Conservation (phyloP, 2,888 invertebrate species). For the Cynaeus angustus region DNA sequence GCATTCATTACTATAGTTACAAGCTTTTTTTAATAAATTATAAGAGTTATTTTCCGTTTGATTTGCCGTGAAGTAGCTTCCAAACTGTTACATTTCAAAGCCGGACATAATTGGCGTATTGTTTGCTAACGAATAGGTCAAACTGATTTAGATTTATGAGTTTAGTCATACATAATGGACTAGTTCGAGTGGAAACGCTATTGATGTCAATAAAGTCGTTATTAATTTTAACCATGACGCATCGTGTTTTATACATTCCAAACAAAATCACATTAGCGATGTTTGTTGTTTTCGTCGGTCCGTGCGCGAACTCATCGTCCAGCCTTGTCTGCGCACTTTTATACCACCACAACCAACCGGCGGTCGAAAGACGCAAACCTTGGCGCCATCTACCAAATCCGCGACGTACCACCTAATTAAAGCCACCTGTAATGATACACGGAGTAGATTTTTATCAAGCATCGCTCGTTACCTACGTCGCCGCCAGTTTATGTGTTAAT, state of each 20-base stretch:
- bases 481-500: slow-evolving; percentile 6
- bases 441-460: too few relatives aligned
- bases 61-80: slow-evolving; percentile 1
- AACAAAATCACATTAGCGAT: not conserved
- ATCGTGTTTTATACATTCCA: not conserved
- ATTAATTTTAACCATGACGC: slow-evolving; percentile 23
- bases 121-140: slow-evolving; percentile 18
- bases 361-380: too few relatives aligned
- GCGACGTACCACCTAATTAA: too few relatives aligned
- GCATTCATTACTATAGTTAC: not conserved
- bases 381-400: too few relatives aligned
- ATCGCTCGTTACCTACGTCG: not conserved
- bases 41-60: not conserved
- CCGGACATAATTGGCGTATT: slow-evolving; percentile 22
- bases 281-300: not conserved
- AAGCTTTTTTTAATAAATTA: not conserved
- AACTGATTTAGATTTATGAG: slow-evolving; percentile 38
- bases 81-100: slow-evolving; percentile 8
- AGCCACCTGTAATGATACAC: too few relatives aligned
- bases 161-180: slow-evolving; percentile 24
- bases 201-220: slow-evolving; percentile 36
- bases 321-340: too few relatives aligned
- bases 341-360: too few relatives aligned
- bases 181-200: slow-evolving; percentile 38
- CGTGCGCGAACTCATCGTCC: too few relatives aligned